Evolutionary conservation across 2,888 invertebrate genomes (phyloP).

Genomic region (Eilema sororculum): DNA sequence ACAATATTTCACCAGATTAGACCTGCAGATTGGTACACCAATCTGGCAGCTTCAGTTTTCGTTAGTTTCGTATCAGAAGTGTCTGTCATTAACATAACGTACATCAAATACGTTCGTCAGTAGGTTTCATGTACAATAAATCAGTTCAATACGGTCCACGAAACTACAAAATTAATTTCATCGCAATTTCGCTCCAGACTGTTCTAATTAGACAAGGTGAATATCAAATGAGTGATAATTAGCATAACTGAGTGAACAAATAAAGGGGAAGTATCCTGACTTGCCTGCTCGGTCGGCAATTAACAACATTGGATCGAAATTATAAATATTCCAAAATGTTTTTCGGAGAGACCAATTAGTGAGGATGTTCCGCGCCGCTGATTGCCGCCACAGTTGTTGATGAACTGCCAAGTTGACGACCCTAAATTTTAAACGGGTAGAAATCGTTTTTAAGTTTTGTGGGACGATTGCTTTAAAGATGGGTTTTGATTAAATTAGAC

Average conservation of each 20-base stretch:
- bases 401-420: slow-evolving; percentile 39
- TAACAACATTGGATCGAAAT: slow-evolving; percentile 34
- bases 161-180: slow-evolving; percentile 28
- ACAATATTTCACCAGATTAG: too few species aligned
- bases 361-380: slow-evolving; percentile 39
- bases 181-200: slow-evolving; percentile 19
- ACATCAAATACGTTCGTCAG: too few species aligned
- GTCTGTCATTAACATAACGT: too few species aligned
- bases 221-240: slow-evolving; percentile 38
- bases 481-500: not conserved
- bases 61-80: too few species aligned
- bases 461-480: not conserved
- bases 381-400: slow-evolving; percentile 43
- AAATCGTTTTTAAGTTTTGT: slow-evolving; percentile 28
- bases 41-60: too few species aligned
- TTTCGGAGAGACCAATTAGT: slow-evolving; percentile 44
- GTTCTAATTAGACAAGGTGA: slow-evolving; percentile 31
- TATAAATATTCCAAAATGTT: slow-evolving; percentile 42
- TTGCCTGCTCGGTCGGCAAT: slow-evolving; percentile 25
- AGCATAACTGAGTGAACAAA: slow-evolving; percentile 30
- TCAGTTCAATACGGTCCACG: not conserved
- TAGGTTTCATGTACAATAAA: too few species aligned
- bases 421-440: slow-evolving; percentile 18
- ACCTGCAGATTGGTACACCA: too few species aligned
- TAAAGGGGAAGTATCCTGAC: slow-evolving; percentile 26